Base-by-base conservation (phyloP, 2,797 vertebrate species). In the Xenops minutus region DNA sequence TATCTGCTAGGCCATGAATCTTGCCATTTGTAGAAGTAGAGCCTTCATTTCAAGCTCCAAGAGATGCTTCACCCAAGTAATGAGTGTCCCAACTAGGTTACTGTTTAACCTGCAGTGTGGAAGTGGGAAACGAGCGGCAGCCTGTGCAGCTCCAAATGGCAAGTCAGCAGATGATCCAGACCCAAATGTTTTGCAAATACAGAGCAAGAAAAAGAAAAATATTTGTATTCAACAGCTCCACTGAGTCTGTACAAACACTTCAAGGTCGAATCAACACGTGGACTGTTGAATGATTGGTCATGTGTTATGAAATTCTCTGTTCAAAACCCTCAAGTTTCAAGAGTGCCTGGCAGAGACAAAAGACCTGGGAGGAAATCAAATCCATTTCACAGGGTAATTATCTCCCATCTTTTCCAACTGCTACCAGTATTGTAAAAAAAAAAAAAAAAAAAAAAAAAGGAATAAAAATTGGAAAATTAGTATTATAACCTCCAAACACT, bases 151-250 rank as follows among this genome's bases (percentile, higher is more conserved):
- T 73, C 21, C 1, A 88, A 95, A 84, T 3, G 3, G 74, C 62
- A 71, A 36, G 83, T 73, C 85, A 81, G 83, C 76, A 94, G 88
- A 95, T 37, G 58, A 88, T 30, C 0, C 0, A 76, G 83, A 85
- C 77, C 30, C 61, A 82, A 82, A 86, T 77, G 52, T 79, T 95
- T 87, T 93, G 77, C 74, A 96, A 95, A 94, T 85, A 85, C 18
- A 6, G 7, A 64, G 26, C 68, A 84, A 81, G 36, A 55, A 39
- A 68, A 88, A 79, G 63, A 51, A 62, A 78, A 74, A 17, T n/a
- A 93, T 63, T 92, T 84, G 81, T 80, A 92, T 94, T 80, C 83
- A 90, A 74, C 56, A 94, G 78, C 78, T 92, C 55, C 81, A 94
- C 52, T 1, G 1, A 94, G 80, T 86, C 79, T 91, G 34, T 56